Evolutionary conservation across 2,113 vertebrate genomes (phyloP).

Genomic region (Takifugu bimaculatus): DNA sequence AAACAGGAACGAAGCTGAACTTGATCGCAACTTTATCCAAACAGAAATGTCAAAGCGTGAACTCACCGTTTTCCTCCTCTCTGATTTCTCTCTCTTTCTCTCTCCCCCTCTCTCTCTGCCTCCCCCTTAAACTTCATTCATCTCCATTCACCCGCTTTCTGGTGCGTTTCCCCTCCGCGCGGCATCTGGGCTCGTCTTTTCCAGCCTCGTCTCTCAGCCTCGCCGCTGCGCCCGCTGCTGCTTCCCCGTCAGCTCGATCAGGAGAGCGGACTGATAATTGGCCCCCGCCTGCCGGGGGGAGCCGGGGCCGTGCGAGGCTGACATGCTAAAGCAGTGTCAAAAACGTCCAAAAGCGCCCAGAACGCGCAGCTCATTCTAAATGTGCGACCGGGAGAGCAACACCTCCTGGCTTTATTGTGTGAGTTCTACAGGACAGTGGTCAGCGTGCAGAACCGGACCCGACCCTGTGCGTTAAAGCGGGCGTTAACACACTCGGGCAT

Average conservation of each 20-base stretch:
- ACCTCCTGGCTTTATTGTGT: background rate
- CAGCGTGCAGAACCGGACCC: background rate
- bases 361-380: constrained; percentile 27
- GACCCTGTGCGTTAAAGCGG: constrained; percentile 29
- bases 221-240: constrained; percentile 22
- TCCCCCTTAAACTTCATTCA: constrained; percentile 44
- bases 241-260: constrained; percentile 47
- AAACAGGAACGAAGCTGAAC: no score
- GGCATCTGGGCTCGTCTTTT: constrained; percentile 57
- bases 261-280: constrained; percentile 21
- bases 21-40: no score
- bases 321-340: no score
- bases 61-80: constrained; percentile 68
- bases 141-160: constrained; percentile 55
- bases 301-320: constrained; percentile 14
- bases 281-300: constrained; percentile 6
- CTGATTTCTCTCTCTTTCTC: constrained; percentile 27
- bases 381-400: constrained; percentile 1
- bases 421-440: no score
- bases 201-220: constrained; percentile 44
- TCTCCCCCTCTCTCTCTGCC: no score
- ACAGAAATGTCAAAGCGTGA: constrained; percentile 24
- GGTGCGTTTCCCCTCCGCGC: constrained; percentile 48
- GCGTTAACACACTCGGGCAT: constrained; percentile 41
- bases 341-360: constrained; percentile 15